These are phyloP conservation scores for Nomada hirtipes DNA, from an alignment of 2,888 invertebrate species.

Conservation along the genomic window DNA sequence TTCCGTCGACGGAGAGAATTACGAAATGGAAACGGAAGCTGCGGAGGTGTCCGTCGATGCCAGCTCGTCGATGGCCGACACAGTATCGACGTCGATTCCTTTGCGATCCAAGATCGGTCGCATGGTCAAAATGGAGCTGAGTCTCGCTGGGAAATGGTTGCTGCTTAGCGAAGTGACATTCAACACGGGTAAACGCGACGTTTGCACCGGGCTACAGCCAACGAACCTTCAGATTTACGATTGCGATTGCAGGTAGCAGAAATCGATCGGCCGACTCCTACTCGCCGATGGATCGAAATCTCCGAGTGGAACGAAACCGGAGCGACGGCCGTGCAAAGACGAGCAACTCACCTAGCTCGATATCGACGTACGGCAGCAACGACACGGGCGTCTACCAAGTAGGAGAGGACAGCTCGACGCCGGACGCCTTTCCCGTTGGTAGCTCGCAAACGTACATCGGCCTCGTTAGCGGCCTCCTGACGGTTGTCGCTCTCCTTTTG, in stretches of 20 bases:
- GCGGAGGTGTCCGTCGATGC: slow-evolving; percentile 86
- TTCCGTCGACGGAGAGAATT: slow-evolving; percentile 91
- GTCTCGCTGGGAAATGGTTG: slow-evolving; percentile 94
- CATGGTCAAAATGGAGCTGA: slow-evolving; percentile 90
- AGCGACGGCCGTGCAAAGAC: slow-evolving; percentile 47
- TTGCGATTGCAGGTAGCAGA: slow-evolving; percentile 50
- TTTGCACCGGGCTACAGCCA: no score
- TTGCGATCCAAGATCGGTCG: slow-evolving; percentile 91
- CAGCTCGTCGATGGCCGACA: background rate
- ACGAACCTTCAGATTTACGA: no score
- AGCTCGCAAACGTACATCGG: slow-evolving; percentile 85
- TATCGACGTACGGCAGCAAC: slow-evolving; percentile 59
- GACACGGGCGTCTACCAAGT: slow-evolving; percentile 74
- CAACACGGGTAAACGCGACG: slow-evolving; percentile 87
- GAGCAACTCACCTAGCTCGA: slow-evolving; percentile 6
- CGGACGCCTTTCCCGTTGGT: slow-evolving; percentile 87
- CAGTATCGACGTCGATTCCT: slow-evolving; percentile 86
- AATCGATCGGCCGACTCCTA: slow-evolving; percentile 53
- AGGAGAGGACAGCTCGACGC: slow-evolving; percentile 81
- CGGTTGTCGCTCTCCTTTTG: slow-evolving; percentile 88
- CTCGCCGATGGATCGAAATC: slow-evolving; percentile 8
- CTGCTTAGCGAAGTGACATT: slow-evolving; percentile 95
- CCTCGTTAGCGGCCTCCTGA: slow-evolving; percentile 88
- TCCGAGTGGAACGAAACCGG: slow-evolving; percentile 17
- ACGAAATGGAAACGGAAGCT: slow-evolving; percentile 89